Evolutionary conservation across 2,888 invertebrate species (phyloP).

Genomic region (Chrysopilus asiliformis): DNA sequence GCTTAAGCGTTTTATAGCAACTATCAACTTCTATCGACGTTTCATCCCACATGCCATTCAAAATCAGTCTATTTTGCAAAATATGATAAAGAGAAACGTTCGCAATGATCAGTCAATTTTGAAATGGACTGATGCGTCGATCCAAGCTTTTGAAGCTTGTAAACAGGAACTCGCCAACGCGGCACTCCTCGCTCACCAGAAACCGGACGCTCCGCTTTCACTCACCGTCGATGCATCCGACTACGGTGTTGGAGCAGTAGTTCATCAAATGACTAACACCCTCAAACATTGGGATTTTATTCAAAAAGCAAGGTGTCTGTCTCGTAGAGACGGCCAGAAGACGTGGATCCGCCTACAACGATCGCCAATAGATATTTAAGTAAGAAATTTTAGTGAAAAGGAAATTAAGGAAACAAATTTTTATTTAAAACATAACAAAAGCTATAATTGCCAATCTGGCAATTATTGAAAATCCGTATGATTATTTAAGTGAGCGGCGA

Average conservation of each 20-base stretch:
- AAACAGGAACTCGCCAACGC: neutral
- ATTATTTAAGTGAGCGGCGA: too few relatives aligned
- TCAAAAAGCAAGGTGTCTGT: too few relatives aligned
- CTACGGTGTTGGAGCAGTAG: neutral
- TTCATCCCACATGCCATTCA: too few relatives aligned
- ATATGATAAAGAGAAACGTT: neutral
- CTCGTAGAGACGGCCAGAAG: too few relatives aligned
- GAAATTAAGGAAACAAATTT: too few relatives aligned
- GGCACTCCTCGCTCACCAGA: neutral
- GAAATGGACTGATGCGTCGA: neutral
- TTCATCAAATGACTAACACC: neutral
- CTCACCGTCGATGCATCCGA: neutral
- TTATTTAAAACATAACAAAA: too few relatives aligned
- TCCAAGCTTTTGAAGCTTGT: neutral
- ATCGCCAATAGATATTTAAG: too few relatives aligned
- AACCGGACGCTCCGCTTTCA: neutral
- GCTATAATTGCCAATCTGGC: too few relatives aligned
- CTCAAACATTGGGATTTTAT: neutral
- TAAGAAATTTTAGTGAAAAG: too few relatives aligned
- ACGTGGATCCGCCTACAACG: too few relatives aligned
- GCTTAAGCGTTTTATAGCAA: neutral
- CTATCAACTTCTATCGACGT: neutral
- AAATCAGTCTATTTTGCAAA: too few relatives aligned
- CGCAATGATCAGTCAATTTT: neutral
- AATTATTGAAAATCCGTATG: too few relatives aligned